phyloP scores from a whole-genome alignment of 2,888 invertebrate genomes.

The Pogonocherus hispidulus region DNA sequence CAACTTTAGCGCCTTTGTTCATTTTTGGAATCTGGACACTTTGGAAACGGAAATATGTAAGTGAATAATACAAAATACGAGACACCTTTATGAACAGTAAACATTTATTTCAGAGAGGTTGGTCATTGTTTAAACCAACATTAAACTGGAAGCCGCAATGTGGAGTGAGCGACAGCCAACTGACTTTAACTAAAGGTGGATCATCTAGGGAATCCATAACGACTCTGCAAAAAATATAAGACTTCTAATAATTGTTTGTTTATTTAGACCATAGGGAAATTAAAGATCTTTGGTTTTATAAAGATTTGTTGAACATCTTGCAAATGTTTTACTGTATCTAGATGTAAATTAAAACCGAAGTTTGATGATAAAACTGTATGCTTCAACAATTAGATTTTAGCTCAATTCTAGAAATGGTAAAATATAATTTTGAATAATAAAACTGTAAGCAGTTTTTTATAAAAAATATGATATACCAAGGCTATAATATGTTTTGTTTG shows the following conservation, averaged over 20 bases:
- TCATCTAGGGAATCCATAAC: conserved; percentile 30
- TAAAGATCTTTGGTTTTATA: conserved; percentile 13
- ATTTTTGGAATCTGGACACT: conserved; percentile 72
- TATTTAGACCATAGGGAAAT: neutral
- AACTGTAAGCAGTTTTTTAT: no score
- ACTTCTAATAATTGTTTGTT: conserved; percentile 2
- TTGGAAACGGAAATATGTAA: conserved; percentile 66
- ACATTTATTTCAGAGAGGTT: conserved; percentile 69
- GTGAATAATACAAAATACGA: conserved; percentile 37
- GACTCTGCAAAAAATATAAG: conserved; percentile 25
- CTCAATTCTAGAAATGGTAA: no score
- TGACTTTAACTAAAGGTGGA: conserved; percentile 40
- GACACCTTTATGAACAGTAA: neutral
- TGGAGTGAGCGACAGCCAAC: conserved; percentile 52
- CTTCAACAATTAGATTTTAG: no score
- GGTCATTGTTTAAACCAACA: conserved; percentile 70
- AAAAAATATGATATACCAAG: no score
- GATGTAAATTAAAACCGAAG: no score
- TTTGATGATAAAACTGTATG: no score
- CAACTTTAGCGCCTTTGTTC: conserved; percentile 80
- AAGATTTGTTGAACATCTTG: neutral
- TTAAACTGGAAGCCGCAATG: conserved; percentile 70
- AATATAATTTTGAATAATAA: no score
- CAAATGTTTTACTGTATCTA: no score
- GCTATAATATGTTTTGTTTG: no score